Evolutionary conservation across 2,888 invertebrate species (phyloP).

Genomic region (Auanema sp.): DNA sequence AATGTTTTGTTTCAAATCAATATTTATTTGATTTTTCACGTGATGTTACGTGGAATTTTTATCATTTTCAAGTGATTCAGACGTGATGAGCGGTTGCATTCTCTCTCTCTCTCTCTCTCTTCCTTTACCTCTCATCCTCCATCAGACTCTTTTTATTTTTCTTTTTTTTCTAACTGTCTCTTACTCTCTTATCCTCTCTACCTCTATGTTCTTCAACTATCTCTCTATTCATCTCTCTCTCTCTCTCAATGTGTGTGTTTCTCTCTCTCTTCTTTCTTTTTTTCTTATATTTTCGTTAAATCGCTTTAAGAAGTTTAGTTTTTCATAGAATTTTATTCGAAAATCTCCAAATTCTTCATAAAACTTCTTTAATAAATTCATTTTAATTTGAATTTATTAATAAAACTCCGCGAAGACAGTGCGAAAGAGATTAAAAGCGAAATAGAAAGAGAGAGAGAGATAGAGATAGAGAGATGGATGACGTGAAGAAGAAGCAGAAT

Average conservation of each 20-base stretch:
- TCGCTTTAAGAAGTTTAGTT: no score
- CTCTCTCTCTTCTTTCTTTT: background rate
- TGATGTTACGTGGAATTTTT: no score
- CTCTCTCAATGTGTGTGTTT: slow-evolving; percentile 1
- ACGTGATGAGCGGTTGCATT: no score
- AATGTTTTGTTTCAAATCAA: no score
- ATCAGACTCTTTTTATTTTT: background rate
- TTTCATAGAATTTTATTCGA: slow-evolving; percentile 4
- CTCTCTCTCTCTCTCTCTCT: slow-evolving; percentile 6
- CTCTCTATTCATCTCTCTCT: background rate
- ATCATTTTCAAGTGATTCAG: no score
- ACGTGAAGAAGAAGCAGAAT: background rate
- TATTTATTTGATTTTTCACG: no score
- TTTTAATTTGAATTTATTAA: no score
- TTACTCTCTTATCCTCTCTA: slow-evolving; percentile 1
- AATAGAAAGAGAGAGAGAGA: no score
- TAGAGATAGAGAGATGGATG: background rate
- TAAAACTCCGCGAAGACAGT: no score
- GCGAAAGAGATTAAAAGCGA: background rate
- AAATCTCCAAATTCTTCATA: background rate
- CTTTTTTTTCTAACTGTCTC: slow-evolving; percentile 1
- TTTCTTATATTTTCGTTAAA: no score
- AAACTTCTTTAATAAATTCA: no score
- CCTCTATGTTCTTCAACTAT: background rate
- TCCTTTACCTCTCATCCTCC: background rate